Evolutionary conservation across 2,888 invertebrate genomes (phyloP), one percentile per base, ranked within the genome.

Genomic region (Andrena bicolor): DNA sequence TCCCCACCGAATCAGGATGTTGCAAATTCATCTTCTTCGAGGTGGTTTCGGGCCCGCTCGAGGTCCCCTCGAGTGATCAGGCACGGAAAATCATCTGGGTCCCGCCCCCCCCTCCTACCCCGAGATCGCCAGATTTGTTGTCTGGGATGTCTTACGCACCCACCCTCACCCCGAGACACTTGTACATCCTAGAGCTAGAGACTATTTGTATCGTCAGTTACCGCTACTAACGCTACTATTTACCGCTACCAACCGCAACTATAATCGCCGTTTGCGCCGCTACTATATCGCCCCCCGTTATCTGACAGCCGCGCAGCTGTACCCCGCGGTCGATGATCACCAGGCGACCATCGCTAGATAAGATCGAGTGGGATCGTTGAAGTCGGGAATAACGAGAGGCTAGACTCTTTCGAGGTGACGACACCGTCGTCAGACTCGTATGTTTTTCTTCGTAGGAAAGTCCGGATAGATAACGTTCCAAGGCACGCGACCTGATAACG

Each of bases 171-270:
- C 10, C 20, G 56, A 35, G 23, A 28, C 56, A 32, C 65, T 41
- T 32, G 32, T 61, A n/a, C 60, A 30, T 61, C 30, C 30, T 30
- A 32, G 26, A 63, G n/a, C 86, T 78, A 79, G 48, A 58, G 26
- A 65, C 69, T 86, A 82, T 73, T 85, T 81, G 81, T 83, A 86
- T 83, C 76, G 85, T 65, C 83, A 80, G 81, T 80, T 84, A 80
- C 77, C 70, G 77, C 72, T 72, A 73, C 58, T 85, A 84, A 76
- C 68, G 65, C 64, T 82, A 74, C 70, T 78, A 81, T 75, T 85
- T 73, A 76, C 80, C 80, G 73, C 82, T 85, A 83, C 74, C 75
- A 63, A 80, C 70, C 70, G 76, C 66, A 68, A 80, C 66, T 84
- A 53, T 80, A 80, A 81, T 71, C 77, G 35, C 78, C 79, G 74